Evolutionary conservation across 2,113 vertebrate species (phyloP).

Genomic region (Ciconia stormi): DNA sequence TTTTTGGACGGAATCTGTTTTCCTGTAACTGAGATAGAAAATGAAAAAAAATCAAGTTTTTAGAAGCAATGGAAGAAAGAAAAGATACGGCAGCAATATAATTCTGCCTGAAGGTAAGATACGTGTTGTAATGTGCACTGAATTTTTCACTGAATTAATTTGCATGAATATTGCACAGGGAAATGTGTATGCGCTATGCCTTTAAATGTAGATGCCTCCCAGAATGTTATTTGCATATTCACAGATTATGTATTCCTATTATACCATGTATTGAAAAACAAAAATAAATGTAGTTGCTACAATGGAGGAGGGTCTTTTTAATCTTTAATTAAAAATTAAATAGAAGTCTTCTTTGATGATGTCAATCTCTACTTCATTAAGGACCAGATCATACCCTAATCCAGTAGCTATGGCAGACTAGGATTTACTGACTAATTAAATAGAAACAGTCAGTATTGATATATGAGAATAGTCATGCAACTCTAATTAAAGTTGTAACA

Average conservation of each 20-base stretch:
- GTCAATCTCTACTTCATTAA: conserved; percentile 17
- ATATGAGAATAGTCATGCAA: background rate
- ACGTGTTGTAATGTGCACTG: conserved; percentile 10
- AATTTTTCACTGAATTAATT: conserved; percentile 55
- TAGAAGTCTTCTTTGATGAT: conserved; percentile 8
- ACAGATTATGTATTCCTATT: conserved; percentile 15
- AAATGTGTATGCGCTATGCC: conserved; percentile 28
- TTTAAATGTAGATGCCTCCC: conserved; percentile 40
- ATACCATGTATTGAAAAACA: background rate
- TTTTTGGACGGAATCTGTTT: background rate
- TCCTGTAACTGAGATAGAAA: background rate
- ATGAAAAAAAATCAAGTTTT: background rate
- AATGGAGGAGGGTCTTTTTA: background rate
- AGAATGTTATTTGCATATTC: conserved; percentile 28
- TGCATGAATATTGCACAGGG: conserved; percentile 43
- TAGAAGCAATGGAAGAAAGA: background rate
- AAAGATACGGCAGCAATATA: background rate
- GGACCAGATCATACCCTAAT: conserved; percentile 26
- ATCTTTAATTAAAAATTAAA: conserved; percentile 41
- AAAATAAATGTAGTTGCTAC: background rate
- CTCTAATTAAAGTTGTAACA: conserved; percentile 42
- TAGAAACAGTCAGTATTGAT: background rate
- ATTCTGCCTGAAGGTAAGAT: conserved; percentile 52
- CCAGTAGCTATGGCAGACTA: background rate
- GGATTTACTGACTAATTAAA: conserved; percentile 59